Evolutionary conservation across 2,113 vertebrate species (phyloP), one percentile per base, ranked within the genome.

Genomic region (Desmodus rotundus): DNA sequence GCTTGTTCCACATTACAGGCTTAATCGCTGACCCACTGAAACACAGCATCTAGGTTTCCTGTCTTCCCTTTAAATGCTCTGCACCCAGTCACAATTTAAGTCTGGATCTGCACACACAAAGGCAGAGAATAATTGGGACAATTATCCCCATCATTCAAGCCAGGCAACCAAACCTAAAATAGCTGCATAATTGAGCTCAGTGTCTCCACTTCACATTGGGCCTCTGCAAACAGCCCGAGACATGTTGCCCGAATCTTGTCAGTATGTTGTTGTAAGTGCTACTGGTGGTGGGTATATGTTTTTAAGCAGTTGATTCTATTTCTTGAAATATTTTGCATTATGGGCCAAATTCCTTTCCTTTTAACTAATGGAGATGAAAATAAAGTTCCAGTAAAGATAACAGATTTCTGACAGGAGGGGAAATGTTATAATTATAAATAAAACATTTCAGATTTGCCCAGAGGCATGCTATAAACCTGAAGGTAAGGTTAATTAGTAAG

Each of bases 131-230:
- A 93, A 96, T 76, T 96, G 43, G 52, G 63, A 80, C n/a, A 89
- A 89, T 90, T 95, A 89, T 89, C 82, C 84, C 63, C 92, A 74
- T 95, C n/a, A 89, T 52, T 83, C 56, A 87, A 86, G 26, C 20
- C 54, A 89, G 89, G 61, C 52, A 91, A 63, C 22, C 41, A 33
- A 89, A 94, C 28, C 15, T 86, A 90, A 90, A 95, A 84, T 77
- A 95, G 56, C 68, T 80, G 10, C 26, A 36, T 90, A 81, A 91
- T 13, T 88, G 70, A 95, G 28, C 14, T 58, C 68, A 61, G 1
- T 38, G 80, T 78, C 76, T 78, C 19, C 24, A 50, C 20, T 47
- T 83, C 68, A 92, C 41, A 56, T 2, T 2, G 41, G 28, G 38
- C 9, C 56, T 52, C 87, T 93, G 70, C 63, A 67, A 95, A 81